Percentiles rank a stretch among this genome's conserved stretches.
phyloP scores from a whole-genome alignment of 2,888 invertebrate genomes.

The Ashinkailepas kermadecensis region DNA sequence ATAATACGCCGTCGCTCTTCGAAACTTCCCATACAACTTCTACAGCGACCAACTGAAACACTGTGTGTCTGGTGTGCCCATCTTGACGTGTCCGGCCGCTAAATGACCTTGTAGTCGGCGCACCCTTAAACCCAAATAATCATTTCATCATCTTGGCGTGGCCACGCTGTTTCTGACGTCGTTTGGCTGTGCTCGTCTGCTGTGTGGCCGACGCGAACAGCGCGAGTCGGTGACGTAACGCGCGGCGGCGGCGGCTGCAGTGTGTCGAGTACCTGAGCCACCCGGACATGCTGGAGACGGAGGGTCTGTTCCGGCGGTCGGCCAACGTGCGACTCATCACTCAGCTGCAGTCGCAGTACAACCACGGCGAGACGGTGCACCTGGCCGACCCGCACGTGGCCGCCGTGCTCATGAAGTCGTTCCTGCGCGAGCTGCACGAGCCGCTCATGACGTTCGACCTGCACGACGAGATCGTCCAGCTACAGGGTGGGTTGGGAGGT shows the following conservation, averaged over 20 bases:
- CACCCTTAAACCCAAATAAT: no score
- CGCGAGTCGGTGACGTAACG: no score
- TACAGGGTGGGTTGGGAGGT: conserved; percentile 61
- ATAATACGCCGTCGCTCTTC: no score
- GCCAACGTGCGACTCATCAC: conserved; percentile 76
- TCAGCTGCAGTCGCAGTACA: conserved; percentile 74
- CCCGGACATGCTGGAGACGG: conserved; percentile 61
- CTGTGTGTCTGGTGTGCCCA: no score
- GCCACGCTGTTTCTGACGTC: no score
- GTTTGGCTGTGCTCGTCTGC: no score
- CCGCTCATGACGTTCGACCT: conserved; percentile 87
- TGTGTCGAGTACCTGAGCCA: conserved; percentile 26
- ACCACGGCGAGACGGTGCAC: conserved; percentile 71
- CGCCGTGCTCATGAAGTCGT: conserved; percentile 90
- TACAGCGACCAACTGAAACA: no score
- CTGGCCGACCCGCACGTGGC: conserved; percentile 84
- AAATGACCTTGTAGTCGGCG: no score
- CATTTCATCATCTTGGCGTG: no score
- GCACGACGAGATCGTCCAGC: conserved; percentile 84
- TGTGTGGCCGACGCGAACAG: no score
- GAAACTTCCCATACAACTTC: no score
- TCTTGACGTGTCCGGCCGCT: no score
- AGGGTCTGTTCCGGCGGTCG: conserved; percentile 92
- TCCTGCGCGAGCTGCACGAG: conserved; percentile 80
- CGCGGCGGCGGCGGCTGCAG: background rate